phyloP scores from a whole-genome alignment of 2,888 invertebrate genomes.

The Pandemis heparana region DNA sequence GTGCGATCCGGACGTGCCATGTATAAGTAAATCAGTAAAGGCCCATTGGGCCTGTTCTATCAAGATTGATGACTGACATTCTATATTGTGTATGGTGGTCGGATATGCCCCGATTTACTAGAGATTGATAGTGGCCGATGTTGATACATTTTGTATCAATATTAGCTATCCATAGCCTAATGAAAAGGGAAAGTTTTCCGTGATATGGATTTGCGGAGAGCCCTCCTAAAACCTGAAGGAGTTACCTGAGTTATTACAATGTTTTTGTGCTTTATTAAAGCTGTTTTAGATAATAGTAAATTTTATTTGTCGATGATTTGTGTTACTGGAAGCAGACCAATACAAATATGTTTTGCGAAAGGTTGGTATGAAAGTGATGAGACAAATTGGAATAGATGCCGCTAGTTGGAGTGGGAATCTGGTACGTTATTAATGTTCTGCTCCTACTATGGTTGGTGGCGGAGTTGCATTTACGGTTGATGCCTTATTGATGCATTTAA shows the following conservation, averaged over 20 bases:
- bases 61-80: conserved; percentile 17
- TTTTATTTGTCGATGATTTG: background rate
- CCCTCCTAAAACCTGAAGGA: background rate
- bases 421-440: no score
- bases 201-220: background rate
- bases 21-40: conserved; percentile 14
- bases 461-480: no score
- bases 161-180: conserved; percentile 6
- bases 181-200: conserved; percentile 7
- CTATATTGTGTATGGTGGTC: background rate
- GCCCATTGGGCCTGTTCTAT: conserved; percentile 1
- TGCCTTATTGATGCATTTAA: no score
- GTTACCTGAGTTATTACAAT: background rate
- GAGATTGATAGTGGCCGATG: conserved; percentile 20
- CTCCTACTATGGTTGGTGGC: no score
- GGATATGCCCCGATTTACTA: conserved; percentile 12
- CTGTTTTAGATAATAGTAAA: background rate
- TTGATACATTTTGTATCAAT: conserved; percentile 20
- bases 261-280: background rate
- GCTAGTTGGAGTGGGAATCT: no score
- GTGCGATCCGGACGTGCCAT: background rate
- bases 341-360: no score
- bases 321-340: no score
- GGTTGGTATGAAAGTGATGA: no score
- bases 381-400: no score